A percentile compares a stretch with the other conserved stretches of the same genome.
Conservation (phyloP, 2,113 vertebrate species). For the Donacobius atricapilla region DNA sequence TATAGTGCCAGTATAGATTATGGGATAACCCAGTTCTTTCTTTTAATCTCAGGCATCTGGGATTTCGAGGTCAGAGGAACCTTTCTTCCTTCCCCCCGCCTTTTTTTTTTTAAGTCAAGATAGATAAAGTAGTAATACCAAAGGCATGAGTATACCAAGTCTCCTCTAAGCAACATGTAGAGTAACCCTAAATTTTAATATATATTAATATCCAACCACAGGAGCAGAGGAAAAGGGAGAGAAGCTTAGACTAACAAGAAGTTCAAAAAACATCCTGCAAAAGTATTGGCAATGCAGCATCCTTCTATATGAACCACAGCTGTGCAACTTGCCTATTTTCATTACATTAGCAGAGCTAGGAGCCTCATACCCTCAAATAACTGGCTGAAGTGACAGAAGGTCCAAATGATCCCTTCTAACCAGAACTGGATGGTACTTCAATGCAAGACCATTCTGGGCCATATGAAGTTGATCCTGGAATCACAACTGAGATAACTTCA, state of each 20-base stretch:
- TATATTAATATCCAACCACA: background rate
- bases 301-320: background rate
- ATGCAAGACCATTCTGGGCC: background rate
- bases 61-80: slow-evolving; percentile 42
- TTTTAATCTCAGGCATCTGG: slow-evolving; percentile 39
- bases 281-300: background rate
- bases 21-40: slow-evolving; percentile 15
- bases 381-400: background rate
- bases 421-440: background rate
- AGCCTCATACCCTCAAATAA: background rate
- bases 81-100: background rate
- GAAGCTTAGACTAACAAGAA: background rate
- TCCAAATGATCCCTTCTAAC: background rate
- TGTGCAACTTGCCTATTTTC: background rate
- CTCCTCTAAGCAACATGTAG: slow-evolving; percentile 1
- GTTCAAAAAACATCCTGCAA: background rate
- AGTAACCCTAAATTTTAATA: background rate
- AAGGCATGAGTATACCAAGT: slow-evolving; percentile 1
- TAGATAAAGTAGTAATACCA: background rate
- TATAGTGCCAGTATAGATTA: slow-evolving; percentile 50
- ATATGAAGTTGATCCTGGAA: background rate
- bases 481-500: background rate
- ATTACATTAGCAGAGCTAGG: background rate
- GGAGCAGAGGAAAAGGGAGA: background rate
- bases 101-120: background rate